Base-by-base conservation (phyloP, 2,113 vertebrate species). In the Plotosus lineatus region DNA sequence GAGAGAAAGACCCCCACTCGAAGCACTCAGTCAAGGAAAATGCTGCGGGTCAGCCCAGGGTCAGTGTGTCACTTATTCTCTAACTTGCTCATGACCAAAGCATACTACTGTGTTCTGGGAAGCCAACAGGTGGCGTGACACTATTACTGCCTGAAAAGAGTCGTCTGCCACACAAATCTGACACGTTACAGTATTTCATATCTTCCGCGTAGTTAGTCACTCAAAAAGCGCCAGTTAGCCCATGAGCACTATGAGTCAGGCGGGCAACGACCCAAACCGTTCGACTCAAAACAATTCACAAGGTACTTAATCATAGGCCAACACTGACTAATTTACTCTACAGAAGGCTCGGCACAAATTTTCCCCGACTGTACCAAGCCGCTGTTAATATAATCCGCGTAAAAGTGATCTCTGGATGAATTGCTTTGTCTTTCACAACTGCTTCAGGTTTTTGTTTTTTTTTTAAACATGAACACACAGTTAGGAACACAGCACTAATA, bases 321-420 rank as follows among this genome's bases (percentile, higher is more conserved):
- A 86, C 89, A 89, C 82, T 90, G 91, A 93, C 90, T 92, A 91
- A 92, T 90, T 90, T 88, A 90, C 90, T 90, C 89, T 91, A 89
- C 87, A 86, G 76, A 88, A 75, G 87, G 84, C 89, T 90, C 83
- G 82, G 83, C 83, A 83, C 82, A 81, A 87, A 72, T 87, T 89
- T 91, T 88, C 85, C 48, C 55, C 40, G 11, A 33, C 42, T 11
- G 8, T 46, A 48, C 40, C 40, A 61, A n/a, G 55, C 19, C 48
- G 23, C 42, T 61, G 42, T 77, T 56, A 89, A 90, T 87, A 90
- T 90, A 92, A n/a, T 90, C 90, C 87, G 91, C 90, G 89, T 90
- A 88, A 89, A 92, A 48, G 84, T 9, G 40, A 74, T 33, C 58
- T 36, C 10, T 44, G 78, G 51, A 78, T 48, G 3, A 48, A 72